Percentiles rank a stretch among this genome's conserved stretches.
Evolutionary conservation across 2,888 invertebrate species (phyloP).

Genomic region (Hydropsyche betteni): DNA sequence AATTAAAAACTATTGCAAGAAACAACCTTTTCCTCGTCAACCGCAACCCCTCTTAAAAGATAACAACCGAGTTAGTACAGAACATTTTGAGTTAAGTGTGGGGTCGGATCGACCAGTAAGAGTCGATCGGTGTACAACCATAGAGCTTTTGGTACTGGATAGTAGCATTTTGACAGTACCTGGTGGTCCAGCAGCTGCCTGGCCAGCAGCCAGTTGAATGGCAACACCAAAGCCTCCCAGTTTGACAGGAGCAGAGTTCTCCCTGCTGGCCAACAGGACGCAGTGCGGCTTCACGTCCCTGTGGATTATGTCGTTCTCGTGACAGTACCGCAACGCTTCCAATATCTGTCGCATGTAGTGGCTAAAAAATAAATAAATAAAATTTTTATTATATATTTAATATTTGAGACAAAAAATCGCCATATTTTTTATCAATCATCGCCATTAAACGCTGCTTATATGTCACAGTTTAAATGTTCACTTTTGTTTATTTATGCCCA

Average conservation of each 20-base stretch:
- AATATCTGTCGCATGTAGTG: slow-evolving; percentile 99
- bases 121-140: background rate
- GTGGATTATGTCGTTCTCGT: slow-evolving; percentile 97
- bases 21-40: too few relatives aligned
- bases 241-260: slow-evolving; percentile 98
- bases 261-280: slow-evolving; percentile 92
- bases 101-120: background rate
- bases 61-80: background rate
- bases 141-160: background rate
- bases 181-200: slow-evolving; percentile 70
- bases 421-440: too few relatives aligned
- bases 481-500: too few relatives aligned
- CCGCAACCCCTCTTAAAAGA: too few relatives aligned
- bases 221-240: slow-evolving; percentile 98
- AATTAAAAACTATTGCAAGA: too few relatives aligned
- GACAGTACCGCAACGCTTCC: slow-evolving; percentile 96
- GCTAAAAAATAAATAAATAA: slow-evolving; percentile 65
- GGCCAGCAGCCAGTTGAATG: slow-evolving; percentile 85
- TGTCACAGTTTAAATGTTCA: too few relatives aligned
- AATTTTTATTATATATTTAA: background rate
- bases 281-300: slow-evolving; percentile 98
- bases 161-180: slow-evolving; percentile 58
- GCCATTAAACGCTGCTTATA: too few relatives aligned
- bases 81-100: background rate
- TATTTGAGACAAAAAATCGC: too few relatives aligned